phyloP scores from a whole-genome alignment of 2,113 vertebrate genomes.

The Vidua macroura region DNA sequence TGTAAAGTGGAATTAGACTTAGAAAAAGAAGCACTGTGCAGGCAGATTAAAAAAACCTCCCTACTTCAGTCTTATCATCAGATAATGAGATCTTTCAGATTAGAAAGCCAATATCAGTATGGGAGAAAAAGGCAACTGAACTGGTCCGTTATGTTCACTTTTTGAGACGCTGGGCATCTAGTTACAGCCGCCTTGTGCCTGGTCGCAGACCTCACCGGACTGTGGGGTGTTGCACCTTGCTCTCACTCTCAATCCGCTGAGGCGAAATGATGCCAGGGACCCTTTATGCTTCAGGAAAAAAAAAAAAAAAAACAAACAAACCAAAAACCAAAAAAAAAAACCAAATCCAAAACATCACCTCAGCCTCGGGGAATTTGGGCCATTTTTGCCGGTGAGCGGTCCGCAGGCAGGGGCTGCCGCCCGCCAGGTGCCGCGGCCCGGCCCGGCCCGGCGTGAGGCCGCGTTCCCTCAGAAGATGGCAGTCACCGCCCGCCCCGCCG shows the following conservation, averaged over 20 bases:
- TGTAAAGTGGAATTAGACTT: neutral
- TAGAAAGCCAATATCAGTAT: neutral
- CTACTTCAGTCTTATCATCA: neutral
- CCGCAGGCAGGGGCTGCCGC: fast-evolving
- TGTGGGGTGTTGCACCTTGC: neutral
- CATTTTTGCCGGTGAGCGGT: fast-evolving
- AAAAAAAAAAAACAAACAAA: no score
- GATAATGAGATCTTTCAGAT: constrained; percentile 36
- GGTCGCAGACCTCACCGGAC: neutral
- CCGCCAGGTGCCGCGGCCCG: neutral
- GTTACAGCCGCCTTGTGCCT: neutral
- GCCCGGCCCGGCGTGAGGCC: neutral
- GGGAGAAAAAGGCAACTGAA: neutral
- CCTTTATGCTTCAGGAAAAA: neutral
- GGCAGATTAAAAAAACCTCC: neutral
- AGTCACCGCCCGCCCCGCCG: neutral
- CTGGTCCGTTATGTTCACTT: neutral
- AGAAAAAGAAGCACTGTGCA: neutral
- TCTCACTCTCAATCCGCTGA: fast-evolving
- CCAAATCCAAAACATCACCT: fast-evolving
- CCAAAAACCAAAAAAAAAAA: no score
- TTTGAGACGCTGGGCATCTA: neutral
- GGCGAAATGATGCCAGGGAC: fast-evolving
- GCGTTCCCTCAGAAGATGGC: constrained; percentile 31
- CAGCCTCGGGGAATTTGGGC: no score